A percentile compares a stretch with the other conserved stretches of the same genome.
Conservation (phyloP, 2,888 invertebrate species). For the Allygus modestus region DNA sequence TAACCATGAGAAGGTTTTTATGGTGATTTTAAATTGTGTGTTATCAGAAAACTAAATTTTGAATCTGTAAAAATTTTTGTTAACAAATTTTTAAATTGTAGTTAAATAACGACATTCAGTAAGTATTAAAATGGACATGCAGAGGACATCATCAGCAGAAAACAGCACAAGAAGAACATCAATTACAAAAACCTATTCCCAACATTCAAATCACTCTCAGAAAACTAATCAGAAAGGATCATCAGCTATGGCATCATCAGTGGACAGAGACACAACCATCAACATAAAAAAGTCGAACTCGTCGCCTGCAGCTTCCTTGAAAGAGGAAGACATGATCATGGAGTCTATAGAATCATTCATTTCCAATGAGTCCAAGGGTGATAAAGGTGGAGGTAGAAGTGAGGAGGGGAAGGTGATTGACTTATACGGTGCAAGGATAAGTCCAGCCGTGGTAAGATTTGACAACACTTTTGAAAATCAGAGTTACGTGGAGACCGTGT, state of each 20-base stretch:
- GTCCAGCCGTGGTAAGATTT: slow-evolving; percentile 74
- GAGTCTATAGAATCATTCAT: neutral
- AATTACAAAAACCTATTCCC: neutral
- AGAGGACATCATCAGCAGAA: too few species aligned
- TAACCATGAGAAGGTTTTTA: too few species aligned
- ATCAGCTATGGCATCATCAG: neutral
- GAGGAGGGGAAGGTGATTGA: slow-evolving; percentile 28
- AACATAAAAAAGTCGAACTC: neutral
- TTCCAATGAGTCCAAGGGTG: neutral
- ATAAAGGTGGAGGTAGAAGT: neutral
- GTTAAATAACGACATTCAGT: too few species aligned
- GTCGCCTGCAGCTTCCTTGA: neutral
- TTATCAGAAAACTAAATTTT: too few species aligned
- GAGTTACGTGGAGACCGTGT: slow-evolving; percentile 72
- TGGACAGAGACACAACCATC: neutral
- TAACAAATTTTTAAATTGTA: too few species aligned
- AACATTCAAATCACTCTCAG: neutral
- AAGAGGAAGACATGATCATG: neutral
- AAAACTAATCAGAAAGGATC: neutral
- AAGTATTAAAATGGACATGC: too few species aligned
- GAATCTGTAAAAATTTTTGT: too few species aligned
- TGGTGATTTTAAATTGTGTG: too few species aligned
- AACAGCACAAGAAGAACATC: too few species aligned
- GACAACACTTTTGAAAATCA: slow-evolving; percentile 75
- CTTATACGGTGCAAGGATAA: slow-evolving; percentile 72